These are phyloP conservation scores for Anoplopoma fimbria DNA, from an alignment of 2,113 vertebrate genomes.

Conservation along the genomic window DNA sequence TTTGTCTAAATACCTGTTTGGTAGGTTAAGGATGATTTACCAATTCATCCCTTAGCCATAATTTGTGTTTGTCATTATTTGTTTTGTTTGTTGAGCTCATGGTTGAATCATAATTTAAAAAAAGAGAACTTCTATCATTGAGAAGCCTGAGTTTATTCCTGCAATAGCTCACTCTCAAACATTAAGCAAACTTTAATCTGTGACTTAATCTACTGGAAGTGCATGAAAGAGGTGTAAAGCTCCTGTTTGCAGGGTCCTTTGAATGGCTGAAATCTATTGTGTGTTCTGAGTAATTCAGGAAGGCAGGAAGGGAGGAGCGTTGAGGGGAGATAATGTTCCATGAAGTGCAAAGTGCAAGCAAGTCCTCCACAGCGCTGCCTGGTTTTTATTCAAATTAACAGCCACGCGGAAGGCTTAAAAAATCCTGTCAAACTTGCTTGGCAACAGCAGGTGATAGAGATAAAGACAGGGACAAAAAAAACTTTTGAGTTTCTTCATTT, in stretches of 20 bases:
- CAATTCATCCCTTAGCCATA: background rate
- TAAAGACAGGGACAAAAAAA: conserved; percentile 15
- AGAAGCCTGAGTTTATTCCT: background rate
- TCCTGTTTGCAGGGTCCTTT: conserved; percentile 4
- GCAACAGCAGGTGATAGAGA: conserved; percentile 37
- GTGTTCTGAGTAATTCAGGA: conserved; percentile 26
- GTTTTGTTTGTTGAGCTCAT: background rate
- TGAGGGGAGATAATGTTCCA: conserved; percentile 50
- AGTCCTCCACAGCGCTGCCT: background rate
- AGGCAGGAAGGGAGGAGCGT: conserved; percentile 34
- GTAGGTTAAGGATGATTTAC: background rate
- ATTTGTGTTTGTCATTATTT: background rate
- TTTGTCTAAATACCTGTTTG: background rate
- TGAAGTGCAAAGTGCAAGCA: conserved; percentile 71
- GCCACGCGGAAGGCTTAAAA: conserved; percentile 5
- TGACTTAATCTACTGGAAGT: background rate
- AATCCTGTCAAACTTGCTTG: conserved; percentile 73
- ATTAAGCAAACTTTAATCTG: background rate
- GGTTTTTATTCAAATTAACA: conserved; percentile 52
- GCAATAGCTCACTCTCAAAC: background rate
- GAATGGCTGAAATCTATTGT: conserved; percentile 18
- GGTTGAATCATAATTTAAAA: background rate
- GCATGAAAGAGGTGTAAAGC: conserved; percentile 7
- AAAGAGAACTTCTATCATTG: background rate
- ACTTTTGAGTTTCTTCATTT: conserved; percentile 17